Base-by-base conservation (phyloP, 2,888 invertebrate genomes). In the Drosophila borborema region DNA sequence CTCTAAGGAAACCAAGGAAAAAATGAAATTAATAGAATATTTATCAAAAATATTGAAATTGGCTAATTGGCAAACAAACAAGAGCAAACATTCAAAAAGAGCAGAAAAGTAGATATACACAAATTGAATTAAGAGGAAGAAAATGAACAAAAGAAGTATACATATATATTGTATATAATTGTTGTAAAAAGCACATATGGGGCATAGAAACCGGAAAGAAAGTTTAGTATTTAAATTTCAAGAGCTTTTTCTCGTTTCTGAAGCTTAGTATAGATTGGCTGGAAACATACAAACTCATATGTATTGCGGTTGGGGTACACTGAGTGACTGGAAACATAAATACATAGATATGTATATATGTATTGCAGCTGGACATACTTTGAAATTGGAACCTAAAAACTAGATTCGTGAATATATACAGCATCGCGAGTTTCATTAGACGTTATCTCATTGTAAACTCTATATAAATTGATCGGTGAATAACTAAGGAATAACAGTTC, bases 81-180 rank as follows among this genome's bases (percentile, higher is more conserved):
- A 81, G 83, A 83, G 68, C 81, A 84, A 86, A 86, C 87, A 87
- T 84, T 86, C 86, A 86, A 79, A 85, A 78, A 79, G 82, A 82
- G 77, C 74, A 63, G 63, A 64, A 76, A 71, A 64, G 34, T 54
- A 74, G 61, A 43, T 61, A 31, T 69, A 79, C 48, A 67, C 58
- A 36, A 59, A 67, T 65, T 48, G 20, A 64, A 64, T 41, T 28
- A 40, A 45, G n/a, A 63, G 56, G 38, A 10, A 41, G 59, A 73
- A 54, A 18, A 5, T 14, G 16, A 70, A 34, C 23, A 31, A 62
- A 51, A 60, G 14, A 12, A 16, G 0, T n/a, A 66, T 61, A 23
- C 67, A 70, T 56, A 64, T 60, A 28, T 59, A 28, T 28, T 23
- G 4, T 23, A 61, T 20, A 8, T 60, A 16, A 51, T 51, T 65